Conservation (phyloP, 2,888 invertebrate species). For the Sericinus montela region DNA sequence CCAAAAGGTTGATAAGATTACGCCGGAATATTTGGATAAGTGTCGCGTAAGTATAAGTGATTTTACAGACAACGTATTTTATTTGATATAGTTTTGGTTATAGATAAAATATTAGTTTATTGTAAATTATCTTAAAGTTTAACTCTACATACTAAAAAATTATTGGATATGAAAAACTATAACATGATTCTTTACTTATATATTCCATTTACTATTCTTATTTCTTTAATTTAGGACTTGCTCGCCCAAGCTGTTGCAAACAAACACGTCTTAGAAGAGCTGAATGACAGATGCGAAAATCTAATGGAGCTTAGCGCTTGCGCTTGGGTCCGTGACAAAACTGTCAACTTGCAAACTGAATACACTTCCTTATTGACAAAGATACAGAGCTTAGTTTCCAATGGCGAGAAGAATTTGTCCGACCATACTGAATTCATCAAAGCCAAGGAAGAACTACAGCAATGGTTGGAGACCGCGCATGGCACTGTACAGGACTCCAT, state of each 20-base stretch:
- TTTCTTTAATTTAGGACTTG: constrained; percentile 69
- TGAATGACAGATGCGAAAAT: constrained; percentile 92
- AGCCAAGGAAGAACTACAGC: constrained; percentile 89
- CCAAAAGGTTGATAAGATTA: constrained; percentile 85
- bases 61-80: no score
- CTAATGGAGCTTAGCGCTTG: constrained; percentile 92
- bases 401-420: constrained; percentile 92
- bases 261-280: constrained; percentile 88
- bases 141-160: no score
- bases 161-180: no score
- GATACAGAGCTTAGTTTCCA: constrained; percentile 89
- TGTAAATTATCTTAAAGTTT: no score
- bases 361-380: constrained; percentile 89
- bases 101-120: no score
- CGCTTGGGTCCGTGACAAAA: constrained; percentile 91
- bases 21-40: constrained; percentile 86
- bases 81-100: no score
- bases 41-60: constrained; percentile 80
- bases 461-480: constrained; percentile 90
- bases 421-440: constrained; percentile 95
- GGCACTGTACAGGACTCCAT: constrained; percentile 90
- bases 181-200: no score
- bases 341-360: constrained; percentile 89
- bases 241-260: constrained; percentile 87
- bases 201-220: not conserved